Base-by-base conservation (phyloP, 2,888 invertebrate species). In the Trichopoda pennipes region DNA sequence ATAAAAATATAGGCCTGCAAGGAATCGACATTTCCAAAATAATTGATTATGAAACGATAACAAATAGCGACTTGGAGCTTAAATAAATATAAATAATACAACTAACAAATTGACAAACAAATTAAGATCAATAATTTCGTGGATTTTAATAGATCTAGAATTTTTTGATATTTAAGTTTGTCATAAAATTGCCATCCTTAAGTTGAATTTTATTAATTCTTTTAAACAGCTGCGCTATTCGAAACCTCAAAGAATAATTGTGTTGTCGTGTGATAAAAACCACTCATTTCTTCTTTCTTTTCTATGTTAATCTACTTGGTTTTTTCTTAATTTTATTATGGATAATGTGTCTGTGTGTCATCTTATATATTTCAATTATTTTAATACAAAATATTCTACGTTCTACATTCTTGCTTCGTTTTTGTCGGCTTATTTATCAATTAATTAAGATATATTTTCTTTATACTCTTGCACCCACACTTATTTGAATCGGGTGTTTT, bases 361-460 rank as follows among this genome's bases (percentile, higher is more conserved):
- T 44, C n/a, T 44, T 44, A 44, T 47, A 38, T 60, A n/a, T 70
- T 70, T 70, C 49, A 60, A 60, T 72, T 72, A 60, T 58, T 51
- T 21, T 12, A 12, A 38, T 74, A 44, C 56, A 55, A 49, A 49
- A 74, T 58, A 42, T 58, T 64, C 32, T 28, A 38, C 21, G 23
- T 51, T 28, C 23, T 21, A 14, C 1, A 1, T 51, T 16, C 16
- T 2, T 44, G 14, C 32, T 44, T 55, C 19, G 8, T 44, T 42
- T 44, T 14, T 53, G 21, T 44, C 10, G 6, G 9, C n/a, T 19
- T 51, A 58, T 68, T 61, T 68, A 32, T 53, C 60, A 60, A 53
- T 76, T 35, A 61, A 68, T 68, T 68, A 60, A 76, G 68, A 32
- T 14, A 23, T 56, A n/a, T 38, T 55, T 38, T 28, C 14, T 44